Evolutionary conservation across 2,888 invertebrate genomes (phyloP), one percentile per base, ranked within the genome.

Genomic region (Xylota segnis): DNA sequence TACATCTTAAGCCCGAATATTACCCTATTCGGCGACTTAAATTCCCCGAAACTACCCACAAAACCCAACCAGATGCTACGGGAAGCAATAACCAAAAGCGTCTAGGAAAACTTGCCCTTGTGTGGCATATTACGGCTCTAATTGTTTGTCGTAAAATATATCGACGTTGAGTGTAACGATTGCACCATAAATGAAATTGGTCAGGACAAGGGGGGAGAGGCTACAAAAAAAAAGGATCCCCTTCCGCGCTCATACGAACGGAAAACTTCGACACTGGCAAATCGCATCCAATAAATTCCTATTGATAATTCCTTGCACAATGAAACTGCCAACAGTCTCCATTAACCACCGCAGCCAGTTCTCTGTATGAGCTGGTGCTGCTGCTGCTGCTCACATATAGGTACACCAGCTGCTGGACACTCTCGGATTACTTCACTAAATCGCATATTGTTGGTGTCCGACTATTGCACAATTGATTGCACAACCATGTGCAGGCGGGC

Each of bases 381-480:
- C 34, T 9, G 7, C 7, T 9, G 34, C 34, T 34, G 2, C 34
- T 34, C n/a, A n/a, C 37, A 37, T 37, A 37, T 18, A 59, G 58
- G 50, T 61, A 75, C 58, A 52, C 65, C 84, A 81, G 58, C 70
- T 84, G 84, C 65, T 66, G 58, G 59, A 52, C 27, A 56, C 40
- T 75, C 27, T 75, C 27, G 72, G 65, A 71, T 81, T 76, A 81
- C 59, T 81, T 61, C 40, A 65, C 81, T 54, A 68, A 79, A 84
- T 59, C 83, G 70, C 52, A 75, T 70, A 81, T 84, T 71, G 71
- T 75, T 75, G 54, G 75, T 71, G 68, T 43, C 50, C 37, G 14
- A 71, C 75, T 66, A 76, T 71, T 81, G 81, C 81, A 70, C 75
- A 84, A 84, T 81, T 81, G 84, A 76, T 84, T 84, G 81, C 75